phyloP scores from a whole-genome alignment of 2,888 invertebrate species.

The Drosophila neotestacea region DNA sequence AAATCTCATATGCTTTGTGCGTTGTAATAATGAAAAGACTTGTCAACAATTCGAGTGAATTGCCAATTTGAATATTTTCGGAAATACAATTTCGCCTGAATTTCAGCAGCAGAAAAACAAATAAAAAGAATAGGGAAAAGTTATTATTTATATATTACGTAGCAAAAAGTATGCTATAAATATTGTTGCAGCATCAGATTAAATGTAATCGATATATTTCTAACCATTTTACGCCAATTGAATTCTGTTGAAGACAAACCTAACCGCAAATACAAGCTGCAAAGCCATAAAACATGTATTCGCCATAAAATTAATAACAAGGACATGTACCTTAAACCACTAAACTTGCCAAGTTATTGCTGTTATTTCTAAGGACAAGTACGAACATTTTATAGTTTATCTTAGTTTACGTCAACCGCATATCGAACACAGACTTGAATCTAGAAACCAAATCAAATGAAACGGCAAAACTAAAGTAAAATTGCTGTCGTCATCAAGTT shows the following conservation, averaged over 20 bases:
- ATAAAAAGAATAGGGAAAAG: background rate
- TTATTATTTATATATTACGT: background rate
- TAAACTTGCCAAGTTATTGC: slow-evolving; percentile 9
- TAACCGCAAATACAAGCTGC: background rate
- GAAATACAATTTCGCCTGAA: background rate
- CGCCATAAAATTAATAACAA: slow-evolving; percentile 4
- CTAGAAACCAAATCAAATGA: slow-evolving; percentile 28
- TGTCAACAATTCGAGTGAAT: background rate
- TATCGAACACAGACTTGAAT: slow-evolving; percentile 11
- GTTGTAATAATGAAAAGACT: background rate
- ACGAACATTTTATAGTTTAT: slow-evolving; percentile 14
- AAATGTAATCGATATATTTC: background rate
- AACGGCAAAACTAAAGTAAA: slow-evolving; percentile 18
- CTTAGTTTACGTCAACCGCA: slow-evolving; percentile 26
- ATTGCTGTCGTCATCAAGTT: slow-evolving; percentile 42
- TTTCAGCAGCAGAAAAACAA: background rate
- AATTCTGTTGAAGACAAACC: background rate
- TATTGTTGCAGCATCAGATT: background rate
- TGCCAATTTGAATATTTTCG: background rate
- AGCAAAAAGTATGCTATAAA: background rate
- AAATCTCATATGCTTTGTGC: background rate
- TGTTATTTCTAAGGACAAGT: slow-evolving; percentile 7
- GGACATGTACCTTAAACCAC: slow-evolving; percentile 1
- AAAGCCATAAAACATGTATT: slow-evolving; percentile 1
- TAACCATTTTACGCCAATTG: background rate